Base-by-base conservation (phyloP, 2,888 invertebrate genomes). In the Bugulina stolonifera region DNA sequence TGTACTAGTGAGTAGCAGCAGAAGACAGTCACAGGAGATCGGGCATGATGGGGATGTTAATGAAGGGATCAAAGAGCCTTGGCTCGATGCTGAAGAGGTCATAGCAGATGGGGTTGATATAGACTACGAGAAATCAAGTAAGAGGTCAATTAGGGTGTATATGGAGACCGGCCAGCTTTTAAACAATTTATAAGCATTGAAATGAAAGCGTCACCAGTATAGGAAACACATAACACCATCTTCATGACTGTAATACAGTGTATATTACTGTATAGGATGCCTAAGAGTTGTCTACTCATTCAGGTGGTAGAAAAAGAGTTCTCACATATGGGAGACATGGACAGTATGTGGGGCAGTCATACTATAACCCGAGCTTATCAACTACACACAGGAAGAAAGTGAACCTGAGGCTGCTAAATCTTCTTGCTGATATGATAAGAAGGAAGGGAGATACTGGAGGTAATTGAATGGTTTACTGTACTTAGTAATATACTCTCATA, bases 1-100 rank as follows among this genome's bases (percentile, higher is more conserved):
- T 23, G 22, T 57, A 25, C 57, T 5, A 57, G 57, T 57, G 5
- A 5, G 25, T 5, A 57, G 57, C 57, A 57, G 57, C 25, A n/a
- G 23, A n/a, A 3, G 25, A 25, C 5, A 14, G 25, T 10, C 25
- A 23, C 5, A 57, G 23, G 57, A 10, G 25, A 23, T 5, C 5
- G 10, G 25, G 23, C 57, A 57, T 57, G 57, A 57, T 57, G 57
- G 57, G 25, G 57, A 57, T 5, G 5, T 57, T 25, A 57, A 57
- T n/a, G 57, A 57, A 57, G 5, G 23, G 57, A n/a, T 57, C 18
- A 25, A 57, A n/a, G 57, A 57, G 14, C 5, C 57, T n/a, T 57
- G 57, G 57, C 18, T n/a, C 5, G 57, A 25, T 14, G 18, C 57
- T 5, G n/a, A 57, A 57, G 57, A 5, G 5, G n/a, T n/a, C n/a